A percentile compares a stretch with the other conserved stretches of the same genome.
phyloP scores from a whole-genome alignment of 2,797 vertebrate species.

The Mus spretus region DNA sequence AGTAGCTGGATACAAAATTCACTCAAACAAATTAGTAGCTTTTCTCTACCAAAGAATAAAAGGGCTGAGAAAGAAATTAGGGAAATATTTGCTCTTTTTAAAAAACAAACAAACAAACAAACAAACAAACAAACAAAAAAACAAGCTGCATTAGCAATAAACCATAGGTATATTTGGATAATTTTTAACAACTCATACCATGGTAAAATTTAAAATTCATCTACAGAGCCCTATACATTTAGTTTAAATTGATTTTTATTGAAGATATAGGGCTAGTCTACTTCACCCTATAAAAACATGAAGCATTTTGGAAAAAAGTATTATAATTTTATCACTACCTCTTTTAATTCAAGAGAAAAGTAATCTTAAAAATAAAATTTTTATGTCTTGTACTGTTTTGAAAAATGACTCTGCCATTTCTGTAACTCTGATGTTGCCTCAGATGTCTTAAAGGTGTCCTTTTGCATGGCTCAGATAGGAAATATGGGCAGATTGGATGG shows the following conservation, averaged over 20 bases:
- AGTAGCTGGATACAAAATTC: too few species aligned
- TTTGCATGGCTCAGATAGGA: not conserved
- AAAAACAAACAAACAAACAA: fast-evolving
- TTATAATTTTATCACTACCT: not conserved
- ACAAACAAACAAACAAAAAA: too few species aligned
- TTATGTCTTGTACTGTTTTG: not conserved
- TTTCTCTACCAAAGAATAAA: too few species aligned
- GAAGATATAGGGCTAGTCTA: not conserved
- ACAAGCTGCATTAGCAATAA: not conserved
- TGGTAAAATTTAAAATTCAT: not conserved
- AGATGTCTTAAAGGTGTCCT: not conserved
- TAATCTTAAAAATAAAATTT: not conserved
- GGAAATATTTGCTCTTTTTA: not conserved
- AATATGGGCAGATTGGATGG: not conserved
- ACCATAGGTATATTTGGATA: not conserved
- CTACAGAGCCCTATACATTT: not conserved
- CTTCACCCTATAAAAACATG: not conserved
- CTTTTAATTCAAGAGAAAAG: not conserved
- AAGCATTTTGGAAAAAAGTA: slow-evolving; percentile 1
- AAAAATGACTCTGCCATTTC: not conserved
- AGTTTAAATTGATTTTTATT: not conserved
- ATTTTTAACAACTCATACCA: not conserved
- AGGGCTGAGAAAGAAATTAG: too few species aligned
- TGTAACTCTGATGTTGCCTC: not conserved
- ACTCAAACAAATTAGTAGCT: too few species aligned